Evolutionary conservation across 2,113 vertebrate species (phyloP).

Genomic region (Dasyornis broadbenti): DNA sequence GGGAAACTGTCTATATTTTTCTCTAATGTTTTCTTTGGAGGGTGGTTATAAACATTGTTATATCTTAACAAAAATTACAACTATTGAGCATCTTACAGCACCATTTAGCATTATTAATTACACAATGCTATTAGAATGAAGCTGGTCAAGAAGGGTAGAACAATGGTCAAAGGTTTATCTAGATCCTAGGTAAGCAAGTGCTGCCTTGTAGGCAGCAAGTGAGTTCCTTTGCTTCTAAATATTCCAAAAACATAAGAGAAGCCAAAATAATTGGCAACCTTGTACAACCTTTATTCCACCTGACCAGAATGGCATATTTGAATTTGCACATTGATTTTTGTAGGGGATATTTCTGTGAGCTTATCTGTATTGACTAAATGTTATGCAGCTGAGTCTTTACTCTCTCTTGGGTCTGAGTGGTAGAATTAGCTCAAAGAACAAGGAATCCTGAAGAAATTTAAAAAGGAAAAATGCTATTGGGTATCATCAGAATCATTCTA

Average conservation of each 20-base stretch:
- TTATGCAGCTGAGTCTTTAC: neutral
- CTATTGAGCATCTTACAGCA: neutral
- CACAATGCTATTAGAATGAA: neutral
- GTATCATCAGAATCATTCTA: neutral
- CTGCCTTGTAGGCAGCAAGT: neutral
- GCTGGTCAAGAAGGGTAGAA: neutral
- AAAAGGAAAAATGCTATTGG: neutral
- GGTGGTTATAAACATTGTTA: neutral
- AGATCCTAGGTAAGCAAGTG: no score
- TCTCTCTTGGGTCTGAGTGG: neutral
- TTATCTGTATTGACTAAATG: constrained; percentile 29
- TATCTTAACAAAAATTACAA: neutral
- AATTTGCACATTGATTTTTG: constrained; percentile 35
- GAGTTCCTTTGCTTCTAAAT: neutral
- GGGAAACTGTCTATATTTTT: neutral
- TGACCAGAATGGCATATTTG: neutral
- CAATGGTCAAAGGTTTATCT: neutral
- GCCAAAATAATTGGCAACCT: neutral
- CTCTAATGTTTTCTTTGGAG: neutral
- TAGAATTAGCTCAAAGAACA: neutral
- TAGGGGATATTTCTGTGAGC: constrained; percentile 3
- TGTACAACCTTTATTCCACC: neutral
- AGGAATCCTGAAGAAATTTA: neutral
- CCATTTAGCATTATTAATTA: neutral
- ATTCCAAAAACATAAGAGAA: neutral